Percentiles rank a stretch among this genome's conserved stretches.
phyloP scores from a whole-genome alignment of 2,113 vertebrate genomes.

The Hylia prasina region DNA sequence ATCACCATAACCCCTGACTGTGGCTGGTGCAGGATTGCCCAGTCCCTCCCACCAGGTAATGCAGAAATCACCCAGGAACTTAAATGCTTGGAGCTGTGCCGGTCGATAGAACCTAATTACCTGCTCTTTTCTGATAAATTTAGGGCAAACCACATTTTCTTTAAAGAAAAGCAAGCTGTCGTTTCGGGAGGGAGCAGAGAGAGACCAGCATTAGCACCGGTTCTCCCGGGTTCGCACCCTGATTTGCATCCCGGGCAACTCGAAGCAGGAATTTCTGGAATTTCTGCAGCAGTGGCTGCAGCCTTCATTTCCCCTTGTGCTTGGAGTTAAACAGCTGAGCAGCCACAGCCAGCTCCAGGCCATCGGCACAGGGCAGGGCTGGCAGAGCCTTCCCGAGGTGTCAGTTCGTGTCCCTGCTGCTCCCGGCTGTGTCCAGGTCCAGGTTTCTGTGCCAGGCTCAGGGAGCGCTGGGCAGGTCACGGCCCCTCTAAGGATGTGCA shows the following conservation, averaged over 20 bases:
- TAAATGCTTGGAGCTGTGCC: neutral
- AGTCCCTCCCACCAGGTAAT: neutral
- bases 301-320: neutral
- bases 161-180: neutral
- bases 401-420: neutral
- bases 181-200: neutral
- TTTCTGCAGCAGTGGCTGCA: conserved; percentile 24
- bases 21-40: neutral
- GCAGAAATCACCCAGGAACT: neutral
- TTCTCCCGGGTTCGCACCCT: neutral
- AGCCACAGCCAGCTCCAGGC: neutral
- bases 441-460: neutral
- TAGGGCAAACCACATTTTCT: neutral
- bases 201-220: neutral
- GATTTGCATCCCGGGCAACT: neutral
- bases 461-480: too few species aligned
- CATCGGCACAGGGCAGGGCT: rapidly evolving
- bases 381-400: rapidly evolving
- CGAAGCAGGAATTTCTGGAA: conserved; percentile 45
- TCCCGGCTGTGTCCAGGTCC: rapidly evolving
- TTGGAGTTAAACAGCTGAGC: neutral
- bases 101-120: neutral
- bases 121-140: neutral
- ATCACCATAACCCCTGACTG: neutral
- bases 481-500: neutral